Evolutionary conservation across 2,113 vertebrate genomes (phyloP), one percentile per base, ranked within the genome.

Genomic region (Notarius lentiginosus): DNA sequence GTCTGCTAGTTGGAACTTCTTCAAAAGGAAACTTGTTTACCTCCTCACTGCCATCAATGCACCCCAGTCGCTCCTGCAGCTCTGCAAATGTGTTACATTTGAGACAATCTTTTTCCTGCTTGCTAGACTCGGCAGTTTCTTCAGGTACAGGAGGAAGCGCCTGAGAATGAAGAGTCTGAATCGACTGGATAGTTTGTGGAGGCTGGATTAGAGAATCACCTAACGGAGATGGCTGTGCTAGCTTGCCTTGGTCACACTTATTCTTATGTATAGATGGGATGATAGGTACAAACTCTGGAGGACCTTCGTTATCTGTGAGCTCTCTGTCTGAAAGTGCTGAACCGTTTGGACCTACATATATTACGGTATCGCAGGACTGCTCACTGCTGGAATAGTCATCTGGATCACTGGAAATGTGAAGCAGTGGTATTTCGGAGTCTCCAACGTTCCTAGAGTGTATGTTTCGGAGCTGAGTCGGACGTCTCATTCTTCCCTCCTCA

Each of bases 61-160:
- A 99, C 85, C 96, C 98, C 81, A 99, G 92, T 88, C 98, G 93
- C 91, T 99, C 98, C 86, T 99, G 98, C 84, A 99, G 96, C 93
- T 99, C 98, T 0, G 98, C 98, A 85, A 99, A 99, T 1, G 98
- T 99, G 94, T 99, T 99, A 90, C 98, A 99, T 90, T 99, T 99
- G 73, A 99, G 92, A 90, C 98, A 99, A 91, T 97, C 96, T 91
- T 94, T 95, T 70, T 97, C 96, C 1, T 96, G 93, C 2, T 94
- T 91, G 85, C 89, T 86, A 18, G 94, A 82, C 6, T 98, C 97
- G 0, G 88, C 94, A 9, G 93, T 93, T 80, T 98, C 97, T 1
- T 94, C 93, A 22, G 96, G 90, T 83, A 95, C 93, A 0, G 95
- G 93, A 22, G 94, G 93, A 90, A 95, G 87, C 0, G 92, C 89